Evolutionary conservation across 2,113 vertebrate species (phyloP), one percentile per base, ranked within the genome.

Genomic region (Ammodramus savannarum): DNA sequence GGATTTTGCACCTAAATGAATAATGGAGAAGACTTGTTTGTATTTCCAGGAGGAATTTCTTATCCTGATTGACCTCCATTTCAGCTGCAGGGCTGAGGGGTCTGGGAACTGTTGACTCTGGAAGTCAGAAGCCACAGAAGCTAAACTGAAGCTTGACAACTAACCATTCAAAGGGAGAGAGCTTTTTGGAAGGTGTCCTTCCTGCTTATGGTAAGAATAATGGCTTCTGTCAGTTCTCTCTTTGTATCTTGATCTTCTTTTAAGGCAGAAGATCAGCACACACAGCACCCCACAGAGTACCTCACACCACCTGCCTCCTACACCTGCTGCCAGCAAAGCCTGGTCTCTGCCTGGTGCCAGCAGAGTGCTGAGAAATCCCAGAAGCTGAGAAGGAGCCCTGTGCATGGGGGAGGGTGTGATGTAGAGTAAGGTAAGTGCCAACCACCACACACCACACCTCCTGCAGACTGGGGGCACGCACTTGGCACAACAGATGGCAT

Each of bases 1-100:
- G 93, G 95, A 75, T 98, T 99, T 98, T 99, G 97, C 39, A 96
- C 95, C 98, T 98, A 82, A 79, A 66, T 23, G 58, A 83, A 82
- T 46, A 63, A 74, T 19, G 23, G 22, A 63, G 68, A n/a, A 77
- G 36, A 62, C 3, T 5, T 66, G 29, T n/a, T 59, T 55, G 10
- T 59, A 27, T 55, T 90, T 71, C 36, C 27, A 85, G n/a, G 51
- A 75, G 25, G 49, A 63, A 85, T 59, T 32, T 9, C 68, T 62
- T 55, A 74, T 34, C 77, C 43, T 58, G 51, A 43, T 36, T 86
- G 6, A 55, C 36, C 57, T 59, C 57, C 43, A 58, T 51, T 89
- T 89, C 32, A 91, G 75, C 31, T 82, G 68, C 25, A 46, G 75
- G 44, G 66, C 57, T 46, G 17, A 90, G 25, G 11, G 17, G 13